phyloP scores from a whole-genome alignment of 2,113 vertebrate species.

The Ameiurus melas region DNA sequence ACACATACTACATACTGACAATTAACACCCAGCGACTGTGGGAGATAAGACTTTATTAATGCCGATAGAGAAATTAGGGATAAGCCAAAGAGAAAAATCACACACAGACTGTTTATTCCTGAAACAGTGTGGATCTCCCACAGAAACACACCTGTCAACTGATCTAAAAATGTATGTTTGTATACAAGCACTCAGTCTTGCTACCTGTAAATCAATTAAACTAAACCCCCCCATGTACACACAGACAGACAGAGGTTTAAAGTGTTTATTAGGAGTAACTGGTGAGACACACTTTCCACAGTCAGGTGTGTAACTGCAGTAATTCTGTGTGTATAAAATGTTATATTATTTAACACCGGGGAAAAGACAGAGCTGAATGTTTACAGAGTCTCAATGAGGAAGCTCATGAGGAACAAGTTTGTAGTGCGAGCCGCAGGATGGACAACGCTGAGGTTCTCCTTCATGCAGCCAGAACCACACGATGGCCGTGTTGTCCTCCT shows the following conservation, averaged over 20 bases:
- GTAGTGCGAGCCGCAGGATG: constrained; percentile 83
- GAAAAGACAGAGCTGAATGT: neutral
- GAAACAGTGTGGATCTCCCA: no score
- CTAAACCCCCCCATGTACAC: no score
- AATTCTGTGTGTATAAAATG: neutral
- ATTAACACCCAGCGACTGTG: no score
- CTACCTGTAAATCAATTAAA: no score
- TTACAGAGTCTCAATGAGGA: constrained; percentile 61
- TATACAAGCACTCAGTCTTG: no score
- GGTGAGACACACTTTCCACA: neutral
- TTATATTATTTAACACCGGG: neutral
- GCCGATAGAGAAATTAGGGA: no score
- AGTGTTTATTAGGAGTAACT: constrained; percentile 52
- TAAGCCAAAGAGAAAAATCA: no score
- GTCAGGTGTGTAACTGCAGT: neutral
- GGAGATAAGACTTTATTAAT: no score
- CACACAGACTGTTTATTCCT: no score
- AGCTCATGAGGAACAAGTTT: constrained; percentile 79
- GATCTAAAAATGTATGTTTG: no score
- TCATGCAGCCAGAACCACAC: constrained; percentile 89
- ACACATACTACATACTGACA: neutral
- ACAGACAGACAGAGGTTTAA: constrained; percentile 21
- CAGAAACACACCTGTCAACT: no score
- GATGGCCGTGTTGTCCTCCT: constrained; percentile 84
- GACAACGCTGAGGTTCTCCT: constrained; percentile 84